These are phyloP conservation scores for Tupiocoris notatus DNA, from an alignment of 2,888 invertebrate genomes.

Conservation along the genomic window DNA sequence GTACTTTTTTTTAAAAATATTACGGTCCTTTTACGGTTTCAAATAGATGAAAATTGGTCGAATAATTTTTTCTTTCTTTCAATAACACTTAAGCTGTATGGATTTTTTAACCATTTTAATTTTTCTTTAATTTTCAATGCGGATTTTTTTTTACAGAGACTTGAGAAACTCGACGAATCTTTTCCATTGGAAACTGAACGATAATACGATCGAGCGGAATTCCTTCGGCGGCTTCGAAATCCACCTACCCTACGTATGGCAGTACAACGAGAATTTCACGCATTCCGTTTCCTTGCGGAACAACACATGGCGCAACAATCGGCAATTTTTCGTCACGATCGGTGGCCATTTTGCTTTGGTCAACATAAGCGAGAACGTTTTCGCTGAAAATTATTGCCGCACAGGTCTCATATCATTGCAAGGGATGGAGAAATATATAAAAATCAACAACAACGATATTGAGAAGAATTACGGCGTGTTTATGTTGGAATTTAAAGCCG, in stretches of 20 bases:
- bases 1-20: too few species aligned
- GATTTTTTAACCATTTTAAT: too few species aligned
- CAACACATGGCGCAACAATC: constrained; percentile 83
- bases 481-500: constrained; percentile 82
- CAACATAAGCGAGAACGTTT: constrained; percentile 81
- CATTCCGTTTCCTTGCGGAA: constrained; percentile 86
- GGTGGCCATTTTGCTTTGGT: constrained; percentile 91
- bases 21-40: too few species aligned
- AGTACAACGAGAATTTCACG: constrained; percentile 90
- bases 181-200: constrained; percentile 89
- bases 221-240: constrained; percentile 83
- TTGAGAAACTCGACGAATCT: constrained; percentile 94
- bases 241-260: constrained; percentile 90
- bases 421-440: constrained; percentile 96
- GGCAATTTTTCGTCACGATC: constrained; percentile 78
- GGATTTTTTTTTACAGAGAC: constrained; percentile 67
- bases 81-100: too few species aligned
- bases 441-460: constrained; percentile 77
- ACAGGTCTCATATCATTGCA: constrained; percentile 73
- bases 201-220: constrained; percentile 83
- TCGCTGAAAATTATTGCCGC: constrained; percentile 81
- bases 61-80: too few species aligned
- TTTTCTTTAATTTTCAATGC: too few species aligned
- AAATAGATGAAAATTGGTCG: too few species aligned
- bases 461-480: constrained; percentile 75